phyloP scores from a whole-genome alignment of 2,113 vertebrate species.

The Carlito syrichta region DNA sequence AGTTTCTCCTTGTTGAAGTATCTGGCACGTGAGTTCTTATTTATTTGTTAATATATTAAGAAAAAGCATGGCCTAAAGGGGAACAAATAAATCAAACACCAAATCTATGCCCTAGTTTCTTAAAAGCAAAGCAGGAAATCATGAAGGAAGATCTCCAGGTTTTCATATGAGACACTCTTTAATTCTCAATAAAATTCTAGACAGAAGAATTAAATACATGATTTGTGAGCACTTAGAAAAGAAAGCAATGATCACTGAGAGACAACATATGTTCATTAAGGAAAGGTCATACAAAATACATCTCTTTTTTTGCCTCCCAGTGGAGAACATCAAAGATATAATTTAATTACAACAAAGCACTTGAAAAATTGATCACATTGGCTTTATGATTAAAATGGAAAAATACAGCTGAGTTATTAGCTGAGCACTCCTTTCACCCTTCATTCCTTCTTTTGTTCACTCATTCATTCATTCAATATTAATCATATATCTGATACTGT shows the following conservation, averaged over 20 bases:
- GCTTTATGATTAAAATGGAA: slow-evolving; percentile 3
- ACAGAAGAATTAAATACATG: background rate
- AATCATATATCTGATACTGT: background rate
- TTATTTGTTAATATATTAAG: slow-evolving; percentile 1
- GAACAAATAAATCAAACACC: background rate
- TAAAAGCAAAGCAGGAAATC: background rate
- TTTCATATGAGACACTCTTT: background rate
- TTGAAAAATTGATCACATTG: slow-evolving; percentile 4
- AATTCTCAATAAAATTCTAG: background rate
- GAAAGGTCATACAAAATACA: slow-evolving; percentile 30
- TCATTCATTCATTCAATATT: background rate
- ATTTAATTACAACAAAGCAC: slow-evolving; percentile 17
- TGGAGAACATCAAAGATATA: background rate
- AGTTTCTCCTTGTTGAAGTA: background rate
- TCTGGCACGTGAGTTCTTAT: background rate
- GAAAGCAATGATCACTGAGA: background rate
- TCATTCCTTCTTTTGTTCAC: background rate
- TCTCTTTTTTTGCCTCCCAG: background rate
- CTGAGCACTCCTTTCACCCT: background rate
- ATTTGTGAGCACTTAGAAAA: background rate
- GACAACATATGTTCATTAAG: slow-evolving; percentile 34
- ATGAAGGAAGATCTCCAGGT: background rate
- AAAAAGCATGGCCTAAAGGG: background rate
- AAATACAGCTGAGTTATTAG: background rate
- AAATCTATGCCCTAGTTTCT: background rate